A percentile compares a stretch with the other conserved stretches of the same genome.
Conservation (phyloP, 2,113 vertebrate genomes). For the Gavia stellata region DNA sequence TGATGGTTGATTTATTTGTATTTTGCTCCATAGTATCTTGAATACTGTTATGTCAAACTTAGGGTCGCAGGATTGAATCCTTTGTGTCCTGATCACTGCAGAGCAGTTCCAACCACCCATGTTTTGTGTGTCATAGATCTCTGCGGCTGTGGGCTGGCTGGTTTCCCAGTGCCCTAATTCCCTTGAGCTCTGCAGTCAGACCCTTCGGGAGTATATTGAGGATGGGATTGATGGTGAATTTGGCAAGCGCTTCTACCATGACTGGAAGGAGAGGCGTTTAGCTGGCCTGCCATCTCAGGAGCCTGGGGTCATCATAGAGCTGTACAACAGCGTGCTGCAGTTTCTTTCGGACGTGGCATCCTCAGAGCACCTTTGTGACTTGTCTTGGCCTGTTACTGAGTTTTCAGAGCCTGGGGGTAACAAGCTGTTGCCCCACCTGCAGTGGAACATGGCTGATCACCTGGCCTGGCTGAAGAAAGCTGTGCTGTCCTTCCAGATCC, state of each 20-base stretch:
- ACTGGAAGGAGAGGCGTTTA: slow-evolving; percentile 73
- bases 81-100: background rate
- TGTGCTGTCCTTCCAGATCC: slow-evolving; percentile 86
- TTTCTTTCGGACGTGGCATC: slow-evolving; percentile 80
- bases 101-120: background rate
- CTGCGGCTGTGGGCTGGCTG: slow-evolving; percentile 81
- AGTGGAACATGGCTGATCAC: slow-evolving; percentile 84
- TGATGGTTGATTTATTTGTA: background rate
- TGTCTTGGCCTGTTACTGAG: slow-evolving; percentile 89
- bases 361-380: slow-evolving; percentile 73
- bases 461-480: slow-evolving; percentile 83
- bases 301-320: slow-evolving; percentile 74
- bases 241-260: slow-evolving; percentile 74
- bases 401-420: slow-evolving; percentile 77
- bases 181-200: slow-evolving; percentile 78
- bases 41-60: background rate
- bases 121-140: slow-evolving; percentile 68
- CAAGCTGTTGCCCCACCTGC: slow-evolving; percentile 79
- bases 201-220: slow-evolving; percentile 84
- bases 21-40: background rate
- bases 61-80: background rate
- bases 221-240: slow-evolving; percentile 80
- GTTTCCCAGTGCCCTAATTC: slow-evolving; percentile 71
- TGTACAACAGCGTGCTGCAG: slow-evolving; percentile 84
- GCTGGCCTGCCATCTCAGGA: slow-evolving; percentile 76